Conservation (phyloP, 2,797 vertebrate genomes). For the Gambusia yucatana region DNA sequence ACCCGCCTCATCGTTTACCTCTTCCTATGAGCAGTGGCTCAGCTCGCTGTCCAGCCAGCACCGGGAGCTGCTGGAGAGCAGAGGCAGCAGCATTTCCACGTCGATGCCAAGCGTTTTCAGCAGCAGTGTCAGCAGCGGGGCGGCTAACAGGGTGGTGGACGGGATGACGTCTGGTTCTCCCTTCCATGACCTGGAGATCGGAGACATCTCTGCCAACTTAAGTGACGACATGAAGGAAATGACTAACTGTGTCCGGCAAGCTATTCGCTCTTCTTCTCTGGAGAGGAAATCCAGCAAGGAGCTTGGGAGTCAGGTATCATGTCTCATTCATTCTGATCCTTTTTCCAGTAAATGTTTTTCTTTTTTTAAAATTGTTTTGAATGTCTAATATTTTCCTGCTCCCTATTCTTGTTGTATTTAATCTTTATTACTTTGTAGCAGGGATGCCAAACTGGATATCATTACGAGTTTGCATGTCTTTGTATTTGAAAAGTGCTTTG, state of each 20-base stretch:
- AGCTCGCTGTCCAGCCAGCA: conserved; percentile 93
- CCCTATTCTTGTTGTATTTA: too few species aligned
- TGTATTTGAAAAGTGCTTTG: too few species aligned
- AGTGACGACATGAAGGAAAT: conserved; percentile 99
- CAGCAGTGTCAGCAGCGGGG: conserved; percentile 20
- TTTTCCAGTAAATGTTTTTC: too few species aligned
- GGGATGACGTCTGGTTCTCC: conserved; percentile 69
- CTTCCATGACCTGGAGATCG: conserved; percentile 81
- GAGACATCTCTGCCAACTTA: conserved; percentile 95
- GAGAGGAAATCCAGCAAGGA: conserved; percentile 94
- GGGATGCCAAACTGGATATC: too few species aligned
- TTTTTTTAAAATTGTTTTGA: too few species aligned
- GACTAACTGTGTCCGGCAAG: conserved; percentile 97
- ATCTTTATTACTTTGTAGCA: too few species aligned
- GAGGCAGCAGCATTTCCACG: conserved; percentile 48
- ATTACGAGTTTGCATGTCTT: too few species aligned
- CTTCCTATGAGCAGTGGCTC: conserved; percentile 92
- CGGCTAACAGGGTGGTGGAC: conserved; percentile 43
- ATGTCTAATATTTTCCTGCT: too few species aligned
- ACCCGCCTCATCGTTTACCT: conserved; percentile 59
- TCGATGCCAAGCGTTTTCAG: conserved; percentile 41
- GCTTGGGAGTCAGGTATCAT: conserved; percentile 85
- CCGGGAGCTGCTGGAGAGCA: conserved; percentile 87
- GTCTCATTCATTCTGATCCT: background rate
- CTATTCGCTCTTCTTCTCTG: conserved; percentile 94